Conservation (phyloP, 2,888 invertebrate species). For the Drosophila antonietae region DNA sequence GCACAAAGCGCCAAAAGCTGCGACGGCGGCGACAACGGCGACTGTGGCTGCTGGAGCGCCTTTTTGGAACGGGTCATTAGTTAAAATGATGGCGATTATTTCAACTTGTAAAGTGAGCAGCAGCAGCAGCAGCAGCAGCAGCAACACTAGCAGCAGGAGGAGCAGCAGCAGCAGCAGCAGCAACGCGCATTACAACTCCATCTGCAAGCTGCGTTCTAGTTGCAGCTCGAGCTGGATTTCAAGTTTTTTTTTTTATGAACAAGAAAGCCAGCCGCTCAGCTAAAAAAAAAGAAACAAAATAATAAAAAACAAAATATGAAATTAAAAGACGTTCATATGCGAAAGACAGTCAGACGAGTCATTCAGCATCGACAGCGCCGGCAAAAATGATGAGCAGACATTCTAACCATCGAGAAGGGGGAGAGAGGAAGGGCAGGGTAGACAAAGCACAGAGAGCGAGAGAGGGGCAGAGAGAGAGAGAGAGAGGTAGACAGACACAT, state of each 20-base stretch:
- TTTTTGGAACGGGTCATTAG: constrained; percentile 71
- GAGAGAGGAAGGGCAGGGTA: too few species aligned
- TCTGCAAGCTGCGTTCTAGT: constrained; percentile 44
- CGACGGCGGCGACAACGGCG: not conserved
- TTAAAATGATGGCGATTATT: constrained; percentile 81
- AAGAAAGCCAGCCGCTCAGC: constrained; percentile 48
- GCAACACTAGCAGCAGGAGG: constrained; percentile 8
- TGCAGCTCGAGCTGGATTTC: constrained; percentile 33
- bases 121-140: constrained; percentile 36
- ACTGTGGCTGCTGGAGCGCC: constrained; percentile 40
- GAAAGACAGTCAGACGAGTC: constrained; percentile 14
- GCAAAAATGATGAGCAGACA: constrained; percentile 56
- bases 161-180: constrained; percentile 32
- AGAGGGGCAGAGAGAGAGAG: not conserved
- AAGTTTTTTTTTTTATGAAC: constrained; percentile 32
- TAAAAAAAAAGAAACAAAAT: constrained; percentile 21
- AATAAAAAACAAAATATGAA: constrained; percentile 46
- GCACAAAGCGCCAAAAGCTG: constrained; percentile 55
- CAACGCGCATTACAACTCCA: constrained; percentile 72
- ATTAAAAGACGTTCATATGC: constrained; percentile 73
- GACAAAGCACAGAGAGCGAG: not conserved
- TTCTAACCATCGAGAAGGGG: constrained; percentile 58
- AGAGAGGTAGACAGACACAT: not conserved
- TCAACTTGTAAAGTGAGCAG: constrained; percentile 65
- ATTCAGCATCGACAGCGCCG: constrained; percentile 59